A percentile compares a stretch with the other conserved stretches of the same genome.
phyloP scores from a whole-genome alignment of 2,888 invertebrate species.

The Colletes collaris region DNA sequence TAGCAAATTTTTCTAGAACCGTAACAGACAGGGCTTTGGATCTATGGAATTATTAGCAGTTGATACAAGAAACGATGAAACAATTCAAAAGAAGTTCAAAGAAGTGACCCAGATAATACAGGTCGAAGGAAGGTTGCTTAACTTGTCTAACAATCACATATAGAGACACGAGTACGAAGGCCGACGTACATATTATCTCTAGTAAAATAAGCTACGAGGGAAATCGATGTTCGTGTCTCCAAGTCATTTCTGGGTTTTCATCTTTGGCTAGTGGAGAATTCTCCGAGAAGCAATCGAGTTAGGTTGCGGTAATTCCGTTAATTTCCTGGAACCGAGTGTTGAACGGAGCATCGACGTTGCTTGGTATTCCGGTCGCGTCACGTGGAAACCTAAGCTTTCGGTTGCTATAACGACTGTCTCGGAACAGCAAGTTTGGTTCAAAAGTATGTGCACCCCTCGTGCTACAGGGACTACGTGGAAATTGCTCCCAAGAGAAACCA shows the following conservation, averaged over 20 bases:
- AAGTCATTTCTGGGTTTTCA: slow-evolving; percentile 42
- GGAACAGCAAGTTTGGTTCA: neutral
- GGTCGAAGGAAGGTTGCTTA: no score
- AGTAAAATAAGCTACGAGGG: neutral
- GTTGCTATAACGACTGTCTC: slow-evolving; percentile 16
- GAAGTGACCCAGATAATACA: no score
- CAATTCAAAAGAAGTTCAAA: no score
- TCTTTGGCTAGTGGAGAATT: slow-evolving; percentile 16
- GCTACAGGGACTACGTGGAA: neutral
- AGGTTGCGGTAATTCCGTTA: slow-evolving; percentile 27
- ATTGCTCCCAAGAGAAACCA: neutral
- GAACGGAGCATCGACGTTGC: slow-evolving; percentile 15
- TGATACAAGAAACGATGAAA: no score
- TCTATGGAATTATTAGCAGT: no score
- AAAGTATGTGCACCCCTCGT: neutral
- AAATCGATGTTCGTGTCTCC: slow-evolving; percentile 18
- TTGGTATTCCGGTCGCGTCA: slow-evolving; percentile 35
- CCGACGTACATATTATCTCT: neutral
- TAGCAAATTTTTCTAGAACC: no score
- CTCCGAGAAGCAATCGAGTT: slow-evolving; percentile 34
- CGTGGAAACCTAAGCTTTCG: slow-evolving; percentile 33
- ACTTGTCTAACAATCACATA: no score
- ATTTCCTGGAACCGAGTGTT: slow-evolving; percentile 23
- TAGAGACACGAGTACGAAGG: no score
- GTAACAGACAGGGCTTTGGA: no score